Evolutionary conservation across 2,113 vertebrate genomes (phyloP).

Genomic region (Hippocampus mohnikei): DNA sequence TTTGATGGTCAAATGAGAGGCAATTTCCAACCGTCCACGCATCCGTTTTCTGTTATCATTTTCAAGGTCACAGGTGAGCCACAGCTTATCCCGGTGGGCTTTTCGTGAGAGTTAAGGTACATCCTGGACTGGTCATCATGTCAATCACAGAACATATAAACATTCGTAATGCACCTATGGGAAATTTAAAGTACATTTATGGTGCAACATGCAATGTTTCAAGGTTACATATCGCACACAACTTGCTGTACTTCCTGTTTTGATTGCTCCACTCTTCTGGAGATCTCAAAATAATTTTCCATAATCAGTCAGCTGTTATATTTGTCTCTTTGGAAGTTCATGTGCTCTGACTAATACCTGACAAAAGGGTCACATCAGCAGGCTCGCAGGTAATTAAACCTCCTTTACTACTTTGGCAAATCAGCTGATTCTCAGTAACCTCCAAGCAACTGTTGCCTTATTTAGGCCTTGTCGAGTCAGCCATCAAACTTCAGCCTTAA

Average conservation of each 20-base stretch:
- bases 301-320: not conserved
- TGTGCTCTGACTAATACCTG: not conserved
- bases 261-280: not conserved
- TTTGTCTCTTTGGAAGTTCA: not conserved
- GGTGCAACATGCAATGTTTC: not conserved
- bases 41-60: too few species aligned
- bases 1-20: not conserved
- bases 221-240: not conserved
- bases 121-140: too few species aligned
- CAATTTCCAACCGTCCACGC: not conserved
- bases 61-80: not conserved
- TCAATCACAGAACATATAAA: too few species aligned
- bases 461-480: not conserved
- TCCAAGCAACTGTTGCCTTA: not conserved
- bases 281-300: not conserved
- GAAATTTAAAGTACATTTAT: not conserved
- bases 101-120: too few species aligned
- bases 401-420: not conserved
- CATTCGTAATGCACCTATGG: not conserved
- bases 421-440: not conserved
- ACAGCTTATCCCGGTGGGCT: too few species aligned
- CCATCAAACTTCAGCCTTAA: not conserved
- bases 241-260: not conserved
- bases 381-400: not conserved
- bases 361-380: conserved; percentile 3